Conservation (phyloP, 1,140 invertebrate genomes). For the Drepana arcuata region DNA sequence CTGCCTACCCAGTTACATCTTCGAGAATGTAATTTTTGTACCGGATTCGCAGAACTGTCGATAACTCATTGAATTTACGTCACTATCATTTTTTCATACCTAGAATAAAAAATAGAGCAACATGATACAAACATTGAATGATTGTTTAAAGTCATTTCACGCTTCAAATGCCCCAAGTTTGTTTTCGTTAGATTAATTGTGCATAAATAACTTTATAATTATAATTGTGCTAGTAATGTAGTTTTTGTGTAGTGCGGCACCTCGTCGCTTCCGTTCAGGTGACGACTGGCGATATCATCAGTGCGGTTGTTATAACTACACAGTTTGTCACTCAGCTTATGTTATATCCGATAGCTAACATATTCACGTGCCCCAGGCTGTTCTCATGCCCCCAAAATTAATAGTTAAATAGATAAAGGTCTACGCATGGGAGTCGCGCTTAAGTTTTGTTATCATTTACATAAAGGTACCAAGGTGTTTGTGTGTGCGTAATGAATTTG, state of each 20-base stretch:
- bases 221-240: conserved; percentile 51
- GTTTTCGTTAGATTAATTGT: neutral
- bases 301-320: conserved; percentile 19
- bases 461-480: conserved; percentile 27
- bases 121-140: too few relatives aligned
- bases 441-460: conserved; percentile 40
- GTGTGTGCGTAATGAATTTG: conserved; percentile 25
- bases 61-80: too few relatives aligned
- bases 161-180: too few relatives aligned
- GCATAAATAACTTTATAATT: conserved; percentile 33
- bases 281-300: conserved; percentile 47
- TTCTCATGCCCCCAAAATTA: conserved; percentile 34
- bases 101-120: too few relatives aligned
- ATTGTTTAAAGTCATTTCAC: too few relatives aligned
- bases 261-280: conserved; percentile 57
- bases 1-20: conserved; percentile 8
- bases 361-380: conserved; percentile 20
- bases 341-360: conserved; percentile 26
- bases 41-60: conserved; percentile 12
- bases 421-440: conserved; percentile 23
- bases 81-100: too few relatives aligned
- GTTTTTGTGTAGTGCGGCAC: conserved; percentile 48
- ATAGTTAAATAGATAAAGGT: conserved; percentile 35
- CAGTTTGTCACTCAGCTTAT: conserved; percentile 38
- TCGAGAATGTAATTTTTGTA: conserved; percentile 16